Evolutionary conservation across 1,140 invertebrate species (phyloP), one percentile per base, ranked within the genome.

Genomic region (Drosophila eugracilis): DNA sequence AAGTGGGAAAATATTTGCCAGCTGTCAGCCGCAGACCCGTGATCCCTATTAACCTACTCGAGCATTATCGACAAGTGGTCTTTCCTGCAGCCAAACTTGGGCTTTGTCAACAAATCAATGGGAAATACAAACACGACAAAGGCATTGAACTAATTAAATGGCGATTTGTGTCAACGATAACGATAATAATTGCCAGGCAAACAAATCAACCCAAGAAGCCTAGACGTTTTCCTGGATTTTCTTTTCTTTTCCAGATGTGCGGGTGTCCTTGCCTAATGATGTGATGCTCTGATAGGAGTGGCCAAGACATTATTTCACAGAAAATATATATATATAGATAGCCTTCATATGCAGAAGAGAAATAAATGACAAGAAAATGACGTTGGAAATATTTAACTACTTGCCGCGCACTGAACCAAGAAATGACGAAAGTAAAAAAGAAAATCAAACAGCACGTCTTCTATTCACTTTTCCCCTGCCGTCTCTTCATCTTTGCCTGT

Each of bases 131-230:
- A 70, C 74, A 81, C 48, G 74, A 65, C 69, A 75, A 60, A 47
- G 59, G 83, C 81, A 75, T 63, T 74, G 77, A 85, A 57, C 81
- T 86, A 81, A 86, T 86, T 86, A 86, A 86, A 86, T 86, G 83
- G 62, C 55, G 81, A 86, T 86, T 88, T 88, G 78, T 86, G 81
- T 86, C 81, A 86, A 62, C 76, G 81, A 86, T 86, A 86, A 86
- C 63, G 59, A 86, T 77, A 81, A 86, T 86, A 86, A 86, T 86
- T 86, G 83, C 73, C 59, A 41, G 77, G 74, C 83, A 78, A 86
- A 78, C 77, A 88, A 86, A 85, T 74, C 81, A 66, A 75, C 67
- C 70, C 34, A 66, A 66, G 50, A 54, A 30, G 14, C 22, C 26
- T 12, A 24, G 39, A n/a, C 48, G 66, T 63, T 39, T 52, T 65